Conservation (phyloP, 2,888 invertebrate species). For the Heliconius sara region DNA sequence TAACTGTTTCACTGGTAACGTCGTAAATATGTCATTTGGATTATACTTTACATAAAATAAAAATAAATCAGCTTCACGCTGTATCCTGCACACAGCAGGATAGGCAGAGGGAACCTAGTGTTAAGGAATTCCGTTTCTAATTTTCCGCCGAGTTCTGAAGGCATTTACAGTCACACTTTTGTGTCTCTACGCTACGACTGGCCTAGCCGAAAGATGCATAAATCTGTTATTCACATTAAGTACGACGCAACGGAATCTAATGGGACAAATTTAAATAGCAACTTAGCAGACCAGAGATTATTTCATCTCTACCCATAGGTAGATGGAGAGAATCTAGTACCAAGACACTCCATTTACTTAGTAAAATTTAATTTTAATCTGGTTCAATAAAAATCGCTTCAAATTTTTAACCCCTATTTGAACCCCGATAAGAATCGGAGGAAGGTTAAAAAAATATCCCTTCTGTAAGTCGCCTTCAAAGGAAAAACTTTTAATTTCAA, state of each 20-base stretch:
- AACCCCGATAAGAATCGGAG: too few species aligned
- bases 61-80: not conserved
- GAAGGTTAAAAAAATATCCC: not conserved
- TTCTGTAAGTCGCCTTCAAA: not conserved
- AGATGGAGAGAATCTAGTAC: not conserved
- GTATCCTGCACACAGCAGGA: too few species aligned
- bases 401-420: not conserved
- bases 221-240: too few species aligned
- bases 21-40: constrained; percentile 38
- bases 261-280: too few species aligned
- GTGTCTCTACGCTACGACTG: too few species aligned
- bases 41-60: constrained; percentile 12
- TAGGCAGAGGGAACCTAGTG: too few species aligned
- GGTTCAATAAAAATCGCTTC: not conserved
- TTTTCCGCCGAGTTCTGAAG: too few species aligned
- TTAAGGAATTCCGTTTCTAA: too few species aligned
- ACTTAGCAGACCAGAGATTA: too few species aligned
- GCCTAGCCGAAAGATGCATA: too few species aligned
- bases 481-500: not conserved
- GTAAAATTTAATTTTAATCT: not conserved
- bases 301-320: not conserved
- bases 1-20: constrained; percentile 34
- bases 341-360: not conserved
- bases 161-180: too few species aligned
- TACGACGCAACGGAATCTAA: too few species aligned